Percentiles rank a stretch among this genome's conserved stretches.
Conservation (phyloP, 2,797 vertebrate species). For the Macrochelys suwanniensis region DNA sequence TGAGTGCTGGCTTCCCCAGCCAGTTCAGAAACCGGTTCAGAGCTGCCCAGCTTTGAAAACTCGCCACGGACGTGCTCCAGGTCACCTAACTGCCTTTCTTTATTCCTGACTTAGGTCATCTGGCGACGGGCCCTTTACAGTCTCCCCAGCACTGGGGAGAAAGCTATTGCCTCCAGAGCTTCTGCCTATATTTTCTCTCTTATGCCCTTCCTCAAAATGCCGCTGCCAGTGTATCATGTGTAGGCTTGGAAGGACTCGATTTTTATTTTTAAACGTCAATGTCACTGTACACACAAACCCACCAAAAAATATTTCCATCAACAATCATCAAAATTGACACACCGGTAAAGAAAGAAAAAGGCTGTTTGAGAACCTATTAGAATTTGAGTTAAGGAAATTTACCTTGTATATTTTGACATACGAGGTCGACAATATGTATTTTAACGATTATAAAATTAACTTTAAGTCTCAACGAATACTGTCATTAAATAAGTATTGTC, state of each 20-base stretch:
- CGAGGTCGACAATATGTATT: neutral
- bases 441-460: neutral
- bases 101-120: neutral
- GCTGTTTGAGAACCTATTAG: neutral
- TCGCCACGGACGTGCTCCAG: neutral
- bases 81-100: neutral
- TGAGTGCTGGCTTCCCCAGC: neutral
- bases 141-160: neutral
- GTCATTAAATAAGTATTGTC: neutral
- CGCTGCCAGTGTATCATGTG: too few relatives aligned
- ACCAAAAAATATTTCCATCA: neutral
- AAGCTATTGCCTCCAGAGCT: fast-evolving
- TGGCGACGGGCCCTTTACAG: fast-evolving
- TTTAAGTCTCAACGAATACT: neutral
- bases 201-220: neutral
- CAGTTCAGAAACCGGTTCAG: neutral
- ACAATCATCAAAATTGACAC: neutral
- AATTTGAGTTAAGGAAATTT: neutral
- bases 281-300: neutral
- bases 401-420: neutral
- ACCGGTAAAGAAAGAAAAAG: neutral
- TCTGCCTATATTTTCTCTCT: neutral
- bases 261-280: neutral
- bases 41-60: neutral
- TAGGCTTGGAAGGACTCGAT: neutral